A percentile compares a stretch with the other conserved stretches of the same genome.
These are phyloP conservation scores for Lamellibrachia luymesi DNA, from an alignment of 1,140 invertebrate species.

Conservation along the genomic window DNA sequence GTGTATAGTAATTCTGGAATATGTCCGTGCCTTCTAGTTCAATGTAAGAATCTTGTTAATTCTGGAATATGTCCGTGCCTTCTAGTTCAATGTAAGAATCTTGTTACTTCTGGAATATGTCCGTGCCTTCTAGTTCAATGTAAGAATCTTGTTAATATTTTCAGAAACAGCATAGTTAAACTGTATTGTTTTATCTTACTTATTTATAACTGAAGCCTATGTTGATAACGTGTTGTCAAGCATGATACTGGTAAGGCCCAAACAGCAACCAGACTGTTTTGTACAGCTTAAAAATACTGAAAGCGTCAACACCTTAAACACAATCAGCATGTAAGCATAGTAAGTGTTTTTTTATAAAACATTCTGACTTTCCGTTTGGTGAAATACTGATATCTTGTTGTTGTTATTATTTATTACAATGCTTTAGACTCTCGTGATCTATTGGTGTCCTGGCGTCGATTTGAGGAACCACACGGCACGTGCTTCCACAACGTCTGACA, in stretches of 20 bases:
- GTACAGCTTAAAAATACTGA: background rate
- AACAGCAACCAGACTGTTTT: background rate
- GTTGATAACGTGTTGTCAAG: background rate
- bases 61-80: too few relatives aligned
- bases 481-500: background rate
- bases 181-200: background rate
- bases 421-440: background rate
- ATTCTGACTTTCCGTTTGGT: background rate
- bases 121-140: too few relatives aligned
- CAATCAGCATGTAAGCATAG: background rate
- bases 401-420: background rate
- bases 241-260: background rate
- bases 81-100: too few relatives aligned
- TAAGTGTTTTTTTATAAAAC: background rate
- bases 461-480: background rate
- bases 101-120: too few relatives aligned
- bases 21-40: too few relatives aligned
- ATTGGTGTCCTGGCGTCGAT: background rate
- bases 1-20: too few relatives aligned
- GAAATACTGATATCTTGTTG: background rate
- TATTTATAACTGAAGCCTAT: background rate
- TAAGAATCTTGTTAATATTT: too few relatives aligned
- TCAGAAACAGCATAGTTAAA: too few relatives aligned
- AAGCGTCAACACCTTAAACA: background rate
- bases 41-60: too few relatives aligned